phyloP scores from a whole-genome alignment of 2,113 vertebrate genomes.

The Oncorhynchus kisutch region DNA sequence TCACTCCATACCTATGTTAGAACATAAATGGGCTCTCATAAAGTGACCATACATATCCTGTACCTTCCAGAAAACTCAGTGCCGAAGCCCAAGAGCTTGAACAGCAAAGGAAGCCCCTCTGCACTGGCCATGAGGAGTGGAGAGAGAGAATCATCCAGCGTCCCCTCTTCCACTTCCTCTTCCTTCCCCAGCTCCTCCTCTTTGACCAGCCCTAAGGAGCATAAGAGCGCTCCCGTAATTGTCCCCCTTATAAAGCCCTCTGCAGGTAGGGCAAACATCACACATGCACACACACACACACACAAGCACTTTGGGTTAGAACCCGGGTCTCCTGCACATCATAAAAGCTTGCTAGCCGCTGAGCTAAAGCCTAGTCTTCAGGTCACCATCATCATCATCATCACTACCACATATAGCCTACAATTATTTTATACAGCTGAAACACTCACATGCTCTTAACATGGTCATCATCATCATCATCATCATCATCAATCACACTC shows the following conservation, averaged over 20 bases:
- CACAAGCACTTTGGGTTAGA: no score
- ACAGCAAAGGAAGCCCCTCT: constrained; percentile 57
- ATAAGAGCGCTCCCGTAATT: constrained; percentile 69
- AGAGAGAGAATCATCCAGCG: constrained; percentile 56
- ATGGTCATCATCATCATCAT: no score
- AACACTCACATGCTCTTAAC: background rate
- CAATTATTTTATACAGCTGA: background rate
- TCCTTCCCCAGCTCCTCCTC: constrained; percentile 61
- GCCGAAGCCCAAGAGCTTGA: constrained; percentile 61
- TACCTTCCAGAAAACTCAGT: constrained; percentile 71
- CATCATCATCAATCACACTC: background rate
- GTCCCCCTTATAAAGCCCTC: constrained; percentile 77
- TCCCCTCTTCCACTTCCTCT: constrained; percentile 47
- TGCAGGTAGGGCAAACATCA: constrained; percentile 59
- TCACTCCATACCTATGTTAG: background rate
- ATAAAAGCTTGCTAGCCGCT: no score
- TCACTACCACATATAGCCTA: background rate
- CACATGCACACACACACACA: background rate
- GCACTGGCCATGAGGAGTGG: constrained; percentile 59
- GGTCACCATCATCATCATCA: background rate
- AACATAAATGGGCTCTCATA: background rate
- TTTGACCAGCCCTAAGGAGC: constrained; percentile 62
- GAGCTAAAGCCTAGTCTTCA: no score
- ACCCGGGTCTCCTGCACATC: no score
- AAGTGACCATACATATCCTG: constrained; percentile 4